Conservation (phyloP, 2,888 invertebrate genomes). For the Orthosia gracilis region DNA sequence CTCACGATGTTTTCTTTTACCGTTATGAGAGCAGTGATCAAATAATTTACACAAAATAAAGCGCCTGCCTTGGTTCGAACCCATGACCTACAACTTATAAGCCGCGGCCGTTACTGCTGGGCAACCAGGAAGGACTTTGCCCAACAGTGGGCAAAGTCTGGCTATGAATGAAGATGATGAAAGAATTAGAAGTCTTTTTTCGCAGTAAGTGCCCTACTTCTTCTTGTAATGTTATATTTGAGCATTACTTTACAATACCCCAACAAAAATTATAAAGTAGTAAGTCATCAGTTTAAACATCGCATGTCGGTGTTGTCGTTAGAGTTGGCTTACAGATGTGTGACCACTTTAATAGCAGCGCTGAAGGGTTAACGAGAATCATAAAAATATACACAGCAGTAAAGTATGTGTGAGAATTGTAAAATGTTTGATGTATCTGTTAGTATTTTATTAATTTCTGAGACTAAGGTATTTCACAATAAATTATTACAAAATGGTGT, state of each 20-base stretch:
- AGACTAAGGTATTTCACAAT: neutral
- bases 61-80: no score
- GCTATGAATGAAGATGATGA: no score
- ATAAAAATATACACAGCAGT: neutral
- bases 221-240: neutral
- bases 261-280: conserved; percentile 12
- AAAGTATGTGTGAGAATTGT: conserved; percentile 9
- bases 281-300: conserved; percentile 12
- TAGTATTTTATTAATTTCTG: neutral
- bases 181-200: no score
- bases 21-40: no score
- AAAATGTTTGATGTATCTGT: neutral
- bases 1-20: no score
- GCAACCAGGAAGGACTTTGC: no score
- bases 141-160: no score
- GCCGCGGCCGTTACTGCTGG: no score
- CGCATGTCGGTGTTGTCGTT: conserved; percentile 6
- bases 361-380: conserved; percentile 35
- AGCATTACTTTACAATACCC: neutral
- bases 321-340: neutral
- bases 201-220: no score
- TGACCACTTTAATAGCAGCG: neutral
- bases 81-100: no score
- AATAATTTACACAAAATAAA: no score
- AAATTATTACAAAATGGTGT: neutral